Evolutionary conservation across 2,797 vertebrate species (phyloP).

Genomic region (Peromyscus nudipes): DNA sequence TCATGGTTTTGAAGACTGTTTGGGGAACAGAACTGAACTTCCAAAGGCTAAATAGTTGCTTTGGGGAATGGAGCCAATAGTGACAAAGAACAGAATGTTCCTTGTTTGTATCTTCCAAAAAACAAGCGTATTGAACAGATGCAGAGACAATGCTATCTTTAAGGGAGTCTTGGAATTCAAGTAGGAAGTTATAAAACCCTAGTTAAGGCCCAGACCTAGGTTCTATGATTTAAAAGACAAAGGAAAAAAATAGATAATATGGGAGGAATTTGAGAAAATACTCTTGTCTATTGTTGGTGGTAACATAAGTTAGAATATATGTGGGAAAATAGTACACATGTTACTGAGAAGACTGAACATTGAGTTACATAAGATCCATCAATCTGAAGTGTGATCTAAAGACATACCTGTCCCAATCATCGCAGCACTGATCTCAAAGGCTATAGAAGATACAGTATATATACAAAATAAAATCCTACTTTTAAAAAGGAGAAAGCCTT

Average conservation of each 20-base stretch:
- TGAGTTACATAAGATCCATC: background rate
- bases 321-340: background rate
- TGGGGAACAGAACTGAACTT: background rate
- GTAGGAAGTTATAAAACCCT: background rate
- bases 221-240: background rate
- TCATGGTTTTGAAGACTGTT: background rate
- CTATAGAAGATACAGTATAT: background rate
- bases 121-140: background rate
- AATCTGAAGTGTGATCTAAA: background rate
- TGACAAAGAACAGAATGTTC: background rate
- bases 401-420: background rate
- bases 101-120: background rate
- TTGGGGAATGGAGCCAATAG: background rate
- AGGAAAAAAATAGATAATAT: background rate
- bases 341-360: background rate
- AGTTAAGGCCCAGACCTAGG: no score
- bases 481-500: background rate
- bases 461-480: background rate
- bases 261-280: background rate
- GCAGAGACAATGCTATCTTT: background rate
- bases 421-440: background rate
- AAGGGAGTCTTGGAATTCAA: background rate
- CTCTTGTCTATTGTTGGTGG: background rate
- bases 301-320: background rate
- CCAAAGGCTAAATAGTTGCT: background rate